Evolutionary conservation across 2,888 invertebrate genomes (phyloP).

Genomic region (Melangyna quadrimaculata): DNA sequence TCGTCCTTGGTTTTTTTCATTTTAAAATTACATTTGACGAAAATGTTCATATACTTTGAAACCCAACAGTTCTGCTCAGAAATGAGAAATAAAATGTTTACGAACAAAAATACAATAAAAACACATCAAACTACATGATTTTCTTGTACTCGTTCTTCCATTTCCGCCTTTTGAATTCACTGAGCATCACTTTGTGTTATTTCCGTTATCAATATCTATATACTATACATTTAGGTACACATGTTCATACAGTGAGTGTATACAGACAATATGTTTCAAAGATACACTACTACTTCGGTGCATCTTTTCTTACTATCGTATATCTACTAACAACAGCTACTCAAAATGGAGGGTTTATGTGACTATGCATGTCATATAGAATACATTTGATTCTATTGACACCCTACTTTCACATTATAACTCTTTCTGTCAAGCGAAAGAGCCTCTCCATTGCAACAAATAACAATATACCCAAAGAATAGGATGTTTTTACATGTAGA

Average conservation of each 20-base stretch:
- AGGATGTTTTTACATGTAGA: constrained; percentile 47
- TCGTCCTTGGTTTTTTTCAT: not conserved
- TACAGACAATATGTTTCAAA: constrained; percentile 54
- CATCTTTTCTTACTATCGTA: constrained; percentile 24
- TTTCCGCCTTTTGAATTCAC: constrained; percentile 47
- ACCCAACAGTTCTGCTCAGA: not conserved
- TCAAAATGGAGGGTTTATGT: constrained; percentile 43
- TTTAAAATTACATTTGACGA: not conserved
- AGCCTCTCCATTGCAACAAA: constrained; percentile 40
- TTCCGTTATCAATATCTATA: constrained; percentile 45
- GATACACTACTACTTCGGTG: constrained; percentile 29
- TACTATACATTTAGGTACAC: not conserved
- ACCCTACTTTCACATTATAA: constrained; percentile 31
- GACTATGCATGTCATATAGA: constrained; percentile 11
- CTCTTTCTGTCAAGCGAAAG: constrained; percentile 32
- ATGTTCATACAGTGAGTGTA: not conserved
- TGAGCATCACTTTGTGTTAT: constrained; percentile 46
- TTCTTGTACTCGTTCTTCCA: constrained; percentile 23
- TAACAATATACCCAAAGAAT: constrained; percentile 55
- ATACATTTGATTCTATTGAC: constrained; percentile 56
- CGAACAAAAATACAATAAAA: not conserved
- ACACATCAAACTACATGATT: constrained; percentile 24
- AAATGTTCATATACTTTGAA: not conserved
- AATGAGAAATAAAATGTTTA: not conserved
- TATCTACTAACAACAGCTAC: constrained; percentile 43